Base-by-base conservation (phyloP, 2,113 vertebrate genomes). In the Syrmaticus mikado region DNA sequence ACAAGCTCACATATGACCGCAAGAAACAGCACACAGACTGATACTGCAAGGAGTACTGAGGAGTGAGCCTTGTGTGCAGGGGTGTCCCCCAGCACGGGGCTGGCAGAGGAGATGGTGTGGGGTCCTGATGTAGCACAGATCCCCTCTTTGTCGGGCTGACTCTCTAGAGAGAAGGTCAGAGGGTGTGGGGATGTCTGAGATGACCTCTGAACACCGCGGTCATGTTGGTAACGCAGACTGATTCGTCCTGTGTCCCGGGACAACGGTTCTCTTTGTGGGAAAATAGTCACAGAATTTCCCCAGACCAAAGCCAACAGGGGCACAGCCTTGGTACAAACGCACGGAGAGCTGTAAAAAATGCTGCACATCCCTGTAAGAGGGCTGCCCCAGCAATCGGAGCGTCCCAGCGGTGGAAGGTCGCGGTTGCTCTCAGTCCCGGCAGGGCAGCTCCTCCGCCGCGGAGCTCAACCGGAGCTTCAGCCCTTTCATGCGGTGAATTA, bases 401-500 rank as follows among this genome's bases (percentile, higher is more conserved):
- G 8, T 46, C 15, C 3, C 40, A 55, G 46, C 60, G 1, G 55
- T 45, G 81, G 78, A 93, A 87, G 30, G 75, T 90, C 70, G 64
- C 5, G 1, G 53, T 43, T 36, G 8, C 61, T 81, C 48, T 38
- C 41, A 58, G 55, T 87, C 55, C 78, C 82, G 32, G 40, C 2
- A 3, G 24, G 34, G 65, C 36, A 52, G 74, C 48, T 55, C 10
- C 3, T 28, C 91, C 73, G 60, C 79, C 1, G 27, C 88, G 79
- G 82, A 85, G 76, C 87, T 80, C 10, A 5, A 25, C 78, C 41
- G 66, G 36, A 89, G 41, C 77, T 86, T 96, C 85, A 92, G 91
- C 50, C 80, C 66, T 95, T 96, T 96, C 94, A 92, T 92, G 96
- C 43, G 43, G 86, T 93, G 94, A 96, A 96, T 96, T 95, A 95